Evolutionary conservation across 2,888 invertebrate species (phyloP), one percentile per base, ranked within the genome.

Genomic region (Papilio gigon): DNA sequence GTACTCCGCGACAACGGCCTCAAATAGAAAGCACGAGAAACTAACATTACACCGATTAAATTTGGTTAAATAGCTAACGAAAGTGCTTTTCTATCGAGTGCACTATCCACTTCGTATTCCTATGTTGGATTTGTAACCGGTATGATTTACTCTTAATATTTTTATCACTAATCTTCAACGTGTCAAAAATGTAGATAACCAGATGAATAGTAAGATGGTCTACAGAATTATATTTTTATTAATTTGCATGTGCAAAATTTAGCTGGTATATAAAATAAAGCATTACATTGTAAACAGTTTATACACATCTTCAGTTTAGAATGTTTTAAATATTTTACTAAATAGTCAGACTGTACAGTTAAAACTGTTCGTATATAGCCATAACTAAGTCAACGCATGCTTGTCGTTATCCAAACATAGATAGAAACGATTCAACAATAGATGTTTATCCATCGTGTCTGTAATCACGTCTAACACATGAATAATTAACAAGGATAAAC

Each of bases 21-120:
- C 63, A 75, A 77, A 73, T 79, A 81, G 80, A 80, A 81, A 80
- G 80, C 78, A 76, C 76, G 80, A 78, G 80, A 80, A 80, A 79
- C 78, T 73, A 11, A 74, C 74, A 76, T 76, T 73, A 75, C 71
- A 73, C 72, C 72, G 78, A 79, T 80, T 79, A 77, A 77, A 79
- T 78, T 79, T 80, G 79, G 76, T 78, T 80, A 78, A 79, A 76
- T 68, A 76, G 75, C 69, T 59, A 75, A 76, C 72, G 79, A 80
- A 79, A 80, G 78, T 76, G 74, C 66, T 72, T 71, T 70, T 61
- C 53, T 70, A 61, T 53, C 12, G 14, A 63, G 50, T 42, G 14
- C 37, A 37, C 30, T 11, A 27, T 14, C 27, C 20, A 44, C 3
- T 59, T 64, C 4, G 30, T 63, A 68, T 68, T 47, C 35, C 14